Conservation (phyloP, 2,797 vertebrate species). For the Eulemur coronatus region DNA sequence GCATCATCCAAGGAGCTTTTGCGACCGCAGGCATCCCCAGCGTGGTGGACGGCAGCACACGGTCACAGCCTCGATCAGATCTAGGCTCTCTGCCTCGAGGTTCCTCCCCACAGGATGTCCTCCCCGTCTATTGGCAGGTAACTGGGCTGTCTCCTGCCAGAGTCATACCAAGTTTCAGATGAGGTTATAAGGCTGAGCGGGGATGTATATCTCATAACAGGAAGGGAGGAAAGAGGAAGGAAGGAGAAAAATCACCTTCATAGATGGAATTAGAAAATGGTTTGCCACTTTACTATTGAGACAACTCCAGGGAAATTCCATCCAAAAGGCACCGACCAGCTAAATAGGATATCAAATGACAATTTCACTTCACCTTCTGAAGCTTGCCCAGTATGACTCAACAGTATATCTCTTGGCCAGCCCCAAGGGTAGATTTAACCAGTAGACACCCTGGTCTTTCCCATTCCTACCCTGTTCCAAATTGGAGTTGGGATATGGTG, state of each 20-base stretch:
- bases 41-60: accelerated
- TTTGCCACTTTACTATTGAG: constrained; percentile 33
- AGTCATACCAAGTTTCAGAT: constrained; percentile 30
- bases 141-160: constrained; percentile 27
- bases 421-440: background rate
- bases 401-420: background rate
- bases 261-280: constrained; percentile 39
- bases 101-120: background rate
- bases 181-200: background rate
- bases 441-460: background rate
- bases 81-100: background rate
- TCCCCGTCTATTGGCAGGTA: background rate
- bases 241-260: constrained; percentile 24
- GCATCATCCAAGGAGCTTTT: background rate
- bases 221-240: background rate
- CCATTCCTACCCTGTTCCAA: background rate
- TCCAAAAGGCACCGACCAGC: background rate
- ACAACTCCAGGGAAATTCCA: constrained; percentile 27
- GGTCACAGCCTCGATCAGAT: background rate
- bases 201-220: background rate
- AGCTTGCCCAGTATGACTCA: background rate
- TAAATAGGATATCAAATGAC: background rate
- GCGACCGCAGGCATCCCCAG: background rate
- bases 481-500: background rate
- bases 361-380: background rate